Conservation (phyloP, 2,888 invertebrate genomes). For the Troides helena region DNA sequence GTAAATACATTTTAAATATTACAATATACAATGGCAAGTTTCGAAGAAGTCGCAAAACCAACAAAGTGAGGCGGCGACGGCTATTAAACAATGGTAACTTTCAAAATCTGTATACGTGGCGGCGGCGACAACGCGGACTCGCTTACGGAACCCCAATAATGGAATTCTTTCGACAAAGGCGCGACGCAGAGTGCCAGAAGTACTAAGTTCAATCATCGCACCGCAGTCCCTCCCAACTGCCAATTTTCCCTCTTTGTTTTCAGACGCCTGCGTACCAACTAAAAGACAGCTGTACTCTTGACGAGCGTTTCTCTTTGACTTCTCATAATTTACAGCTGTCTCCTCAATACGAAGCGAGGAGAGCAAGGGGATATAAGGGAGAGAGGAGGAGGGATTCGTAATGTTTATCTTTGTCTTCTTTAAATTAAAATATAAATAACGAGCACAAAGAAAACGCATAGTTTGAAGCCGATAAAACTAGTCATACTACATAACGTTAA, state of each 20-base stretch:
- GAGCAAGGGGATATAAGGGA: too few species aligned
- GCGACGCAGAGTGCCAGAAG: slow-evolving; percentile 40
- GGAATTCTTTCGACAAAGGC: slow-evolving; percentile 49
- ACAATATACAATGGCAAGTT: neutral
- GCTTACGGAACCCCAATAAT: slow-evolving; percentile 38
- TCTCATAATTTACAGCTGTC: slow-evolving; percentile 33
- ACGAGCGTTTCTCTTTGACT: slow-evolving; percentile 38
- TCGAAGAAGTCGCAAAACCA: neutral
- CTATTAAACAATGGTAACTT: slow-evolving; percentile 32
- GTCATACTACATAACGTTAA: neutral
- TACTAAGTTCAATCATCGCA: slow-evolving; percentile 53
- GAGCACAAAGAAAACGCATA: neutral
- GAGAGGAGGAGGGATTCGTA: slow-evolving; percentile 8
- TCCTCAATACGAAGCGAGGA: slow-evolving; percentile 6
- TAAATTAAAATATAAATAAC: neutral
- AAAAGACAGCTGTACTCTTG: slow-evolving; percentile 52
- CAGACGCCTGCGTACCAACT: slow-evolving; percentile 51
- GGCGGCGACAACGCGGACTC: slow-evolving; percentile 29
- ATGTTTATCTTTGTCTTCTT: slow-evolving; percentile 13
- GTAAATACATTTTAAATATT: neutral
- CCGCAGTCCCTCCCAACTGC: slow-evolving; percentile 49
- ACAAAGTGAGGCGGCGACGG: slow-evolving; percentile 33
- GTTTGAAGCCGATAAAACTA: neutral
- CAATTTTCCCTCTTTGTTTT: slow-evolving; percentile 66
- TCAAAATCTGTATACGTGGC: slow-evolving; percentile 28